Evolutionary conservation across 2,888 invertebrate species (phyloP), one percentile per base, ranked within the genome.

Genomic region (Xestia ashworthii): DNA sequence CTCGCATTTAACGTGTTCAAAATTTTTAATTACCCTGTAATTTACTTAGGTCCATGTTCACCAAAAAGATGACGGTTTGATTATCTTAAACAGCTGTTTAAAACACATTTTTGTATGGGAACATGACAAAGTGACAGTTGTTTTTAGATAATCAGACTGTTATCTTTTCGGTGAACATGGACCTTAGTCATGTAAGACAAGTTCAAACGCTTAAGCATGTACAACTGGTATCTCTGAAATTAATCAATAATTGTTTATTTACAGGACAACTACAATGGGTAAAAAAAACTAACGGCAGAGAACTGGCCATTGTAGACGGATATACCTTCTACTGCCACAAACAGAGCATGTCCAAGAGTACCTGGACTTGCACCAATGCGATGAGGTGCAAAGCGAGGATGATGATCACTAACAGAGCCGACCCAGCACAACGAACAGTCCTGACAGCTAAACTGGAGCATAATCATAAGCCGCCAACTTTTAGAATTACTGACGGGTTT

Each of bases 301-400:
- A 89, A 16, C 53, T 93, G 32, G 88, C 89, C 0, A 69, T 92
- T 5, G 60, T 91, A 0, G 78, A 90, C 14, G 90, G 90, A 0
- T 91, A 89, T 65, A 90, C 90, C 0, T 93, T 90, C 79, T 91
- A 90, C 72, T 70, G 81, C 50, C 83, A 88, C 22, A 81, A 76
- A 32, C 55, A 67, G 8, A 72, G 12, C 2, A 14, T 32, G 16
- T 1, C 1, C 8, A 81, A 69, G 12, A 64, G 64, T 9, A 84
- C 76, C 0, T 83, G 82, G 82, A 84, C 65, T 14, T 83, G 82
- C 5, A 83, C 82, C 3, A 81, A 62, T 25, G 85, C 72, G 0
- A 76, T 58, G 71, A 66, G 72, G 46, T 83, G 82, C 46, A 83
- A 66, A 25, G 85, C 81, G 0, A 48, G 67, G 1, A 72, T 84